phyloP scores from a whole-genome alignment of 2,113 vertebrate species.

The Zosterops borbonicus region DNA sequence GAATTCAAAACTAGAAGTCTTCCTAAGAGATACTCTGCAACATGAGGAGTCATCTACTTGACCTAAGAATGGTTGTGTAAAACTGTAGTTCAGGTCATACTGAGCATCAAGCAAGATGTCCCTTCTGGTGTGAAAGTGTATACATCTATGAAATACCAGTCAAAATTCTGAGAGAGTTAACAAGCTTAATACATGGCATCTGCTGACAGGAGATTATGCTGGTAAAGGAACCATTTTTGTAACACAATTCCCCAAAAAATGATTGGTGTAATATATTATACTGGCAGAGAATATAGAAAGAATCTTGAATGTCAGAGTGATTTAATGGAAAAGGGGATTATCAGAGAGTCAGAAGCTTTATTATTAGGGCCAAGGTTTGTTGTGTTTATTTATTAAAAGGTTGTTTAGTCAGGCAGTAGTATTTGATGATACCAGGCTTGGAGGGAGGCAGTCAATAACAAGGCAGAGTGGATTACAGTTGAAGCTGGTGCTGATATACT shows the following conservation, averaged over 20 bases:
- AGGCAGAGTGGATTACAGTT: slow-evolving; percentile 52
- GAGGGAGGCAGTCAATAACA: slow-evolving; percentile 42
- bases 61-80: not conserved
- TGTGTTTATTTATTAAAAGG: slow-evolving; percentile 46
- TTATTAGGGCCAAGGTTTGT: slow-evolving; percentile 13
- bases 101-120: not conserved
- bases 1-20: not conserved
- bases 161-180: slow-evolving; percentile 1
- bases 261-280: not conserved
- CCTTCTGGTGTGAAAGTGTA: not conserved
- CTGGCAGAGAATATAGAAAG: not conserved
- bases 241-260: not conserved
- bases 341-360: not conserved
- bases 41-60: fast-evolving
- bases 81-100: not conserved
- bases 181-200: not conserved
- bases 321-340: slow-evolving; percentile 7
- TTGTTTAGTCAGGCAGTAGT: slow-evolving; percentile 7
- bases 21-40: not conserved
- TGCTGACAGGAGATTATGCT: not conserved
- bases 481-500: slow-evolving; percentile 30
- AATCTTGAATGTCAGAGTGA: not conserved
- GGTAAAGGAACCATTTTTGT: not conserved
- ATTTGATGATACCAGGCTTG: slow-evolving; percentile 32
- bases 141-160: not conserved